Evolutionary conservation across 2,888 invertebrate genomes (phyloP).

Genomic region (Tetrapedia diversipes): DNA sequence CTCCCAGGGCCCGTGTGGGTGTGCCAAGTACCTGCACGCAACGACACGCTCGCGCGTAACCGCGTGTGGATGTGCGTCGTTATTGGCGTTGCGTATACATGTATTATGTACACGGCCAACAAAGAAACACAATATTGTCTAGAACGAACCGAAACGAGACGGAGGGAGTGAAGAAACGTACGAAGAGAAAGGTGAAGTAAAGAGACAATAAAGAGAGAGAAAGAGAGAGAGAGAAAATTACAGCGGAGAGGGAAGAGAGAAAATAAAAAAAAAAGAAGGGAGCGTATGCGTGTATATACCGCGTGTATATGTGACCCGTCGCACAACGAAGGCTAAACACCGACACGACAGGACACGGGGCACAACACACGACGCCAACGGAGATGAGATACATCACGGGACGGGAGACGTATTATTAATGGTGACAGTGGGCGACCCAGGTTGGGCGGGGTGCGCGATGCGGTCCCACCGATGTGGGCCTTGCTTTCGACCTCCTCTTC

Average conservation of each 20-base stretch:
- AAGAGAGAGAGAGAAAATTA: conserved; percentile 21
- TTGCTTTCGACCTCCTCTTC: conserved; percentile 53
- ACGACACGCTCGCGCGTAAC: conserved; percentile 20
- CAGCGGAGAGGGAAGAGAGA: conserved; percentile 17
- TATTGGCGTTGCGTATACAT: neutral
- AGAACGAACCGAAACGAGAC: neutral
- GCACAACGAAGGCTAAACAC: conserved; percentile 59
- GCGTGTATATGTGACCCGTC: conserved; percentile 18
- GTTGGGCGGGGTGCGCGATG: conserved; percentile 81
- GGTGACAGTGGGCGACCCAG: conserved; percentile 83
- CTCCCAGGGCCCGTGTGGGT: conserved; percentile 51
- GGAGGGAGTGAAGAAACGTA: neutral
- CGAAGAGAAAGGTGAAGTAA: conserved; percentile 18
- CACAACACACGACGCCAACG: conserved; percentile 67
- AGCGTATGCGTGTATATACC: neutral
- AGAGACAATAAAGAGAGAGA: conserved; percentile 33
- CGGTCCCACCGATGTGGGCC: conserved; percentile 72
- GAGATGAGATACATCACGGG: conserved; percentile 82
- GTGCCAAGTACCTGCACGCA: conserved; percentile 42
- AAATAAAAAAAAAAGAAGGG: conserved; percentile 30
- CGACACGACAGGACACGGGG: conserved; percentile 61
- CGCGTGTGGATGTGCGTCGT: conserved; percentile 7
- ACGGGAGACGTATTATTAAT: conserved; percentile 83
- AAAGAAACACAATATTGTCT: neutral
- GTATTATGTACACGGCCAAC: too few relatives aligned